Base-by-base conservation (phyloP, 2,797 vertebrate genomes). In the Semaprochilodus insignis region DNA sequence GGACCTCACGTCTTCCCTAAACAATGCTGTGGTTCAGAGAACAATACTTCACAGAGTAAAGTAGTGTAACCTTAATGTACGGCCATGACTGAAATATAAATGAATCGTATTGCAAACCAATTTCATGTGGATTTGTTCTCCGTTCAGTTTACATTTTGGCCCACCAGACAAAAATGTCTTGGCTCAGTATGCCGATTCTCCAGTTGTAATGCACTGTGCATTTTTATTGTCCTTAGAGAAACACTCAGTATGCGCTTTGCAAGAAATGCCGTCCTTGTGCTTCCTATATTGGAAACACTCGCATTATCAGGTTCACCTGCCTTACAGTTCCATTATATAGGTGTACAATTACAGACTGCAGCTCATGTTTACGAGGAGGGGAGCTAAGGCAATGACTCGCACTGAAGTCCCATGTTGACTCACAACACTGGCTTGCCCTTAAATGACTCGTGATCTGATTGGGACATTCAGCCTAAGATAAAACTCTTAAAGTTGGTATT, bases 21-120 rank as follows among this genome's bases (percentile, higher is more conserved):
- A 36, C 59, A 77, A 36, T 66, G 70, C 76, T 60, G 62, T 77
- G 76, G 75, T 77, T 77, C 59, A 72, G 66, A 81, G 74, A 84
- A 74, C 72, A 74, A 36, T 40, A 59, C 31, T 80, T 62, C 78
- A 48, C 77, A 67, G 60, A 65, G 48, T 34, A 74, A 76, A 80
- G 62, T n/a, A 73, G 59, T 67, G 74, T 81, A 81, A 80, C 78
- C 65, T 74, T 71, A 84, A 67, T 81, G 73, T 75, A 60, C 34
- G 17, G 0, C 55, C 73, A 75, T 75, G 55, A 75, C 73, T 59
- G 73, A 36, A 74, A 74, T 75, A 75, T 75, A 59, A 75, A 75
- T 60, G 73, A 60, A 31, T 23, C 16, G 31, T 36, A 74, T 59
- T 75, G 54, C 73, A 75, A 60, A 60, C 19, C 73, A 75, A 59